Percentiles rank a stretch among this genome's conserved stretches.
phyloP scores from a whole-genome alignment of 2,113 vertebrate genomes.

The Sialia sialis region DNA sequence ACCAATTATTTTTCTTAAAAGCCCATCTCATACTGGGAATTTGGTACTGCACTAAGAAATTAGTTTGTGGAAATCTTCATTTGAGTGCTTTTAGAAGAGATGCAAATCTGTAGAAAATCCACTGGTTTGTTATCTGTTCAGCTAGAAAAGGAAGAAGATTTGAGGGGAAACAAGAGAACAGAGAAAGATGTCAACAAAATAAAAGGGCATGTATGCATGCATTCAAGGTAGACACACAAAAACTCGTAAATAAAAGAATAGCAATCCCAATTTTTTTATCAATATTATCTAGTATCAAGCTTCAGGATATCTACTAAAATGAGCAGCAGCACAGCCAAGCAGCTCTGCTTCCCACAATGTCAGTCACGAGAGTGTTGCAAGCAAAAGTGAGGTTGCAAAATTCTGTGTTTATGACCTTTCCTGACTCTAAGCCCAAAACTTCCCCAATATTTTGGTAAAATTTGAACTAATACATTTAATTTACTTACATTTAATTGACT shows the following conservation, averaged over 20 bases:
- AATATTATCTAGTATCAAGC: background rate
- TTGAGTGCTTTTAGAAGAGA: background rate
- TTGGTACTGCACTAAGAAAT: background rate
- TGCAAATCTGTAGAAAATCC: background rate
- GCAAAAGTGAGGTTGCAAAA: background rate
- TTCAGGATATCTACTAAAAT: background rate
- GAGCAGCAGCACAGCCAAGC: background rate
- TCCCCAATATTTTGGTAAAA: background rate
- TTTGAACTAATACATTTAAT: background rate
- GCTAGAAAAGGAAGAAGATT: background rate
- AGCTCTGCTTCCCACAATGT: background rate
- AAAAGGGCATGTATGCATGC: accelerated
- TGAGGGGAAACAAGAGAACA: background rate
- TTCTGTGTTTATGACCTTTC: background rate
- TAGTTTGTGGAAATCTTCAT: background rate
- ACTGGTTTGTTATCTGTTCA: background rate
- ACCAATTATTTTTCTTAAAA: constrained; percentile 17
- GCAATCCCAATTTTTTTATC: background rate
- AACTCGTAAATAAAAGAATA: background rate
- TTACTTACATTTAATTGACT: background rate
- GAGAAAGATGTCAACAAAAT: background rate
- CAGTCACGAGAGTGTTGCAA: accelerated
- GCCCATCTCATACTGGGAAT: background rate
- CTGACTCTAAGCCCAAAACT: background rate
- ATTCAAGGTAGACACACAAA: background rate